Conservation (phyloP, 2,113 vertebrate species). For the Aspiorhynchus laticeps region DNA sequence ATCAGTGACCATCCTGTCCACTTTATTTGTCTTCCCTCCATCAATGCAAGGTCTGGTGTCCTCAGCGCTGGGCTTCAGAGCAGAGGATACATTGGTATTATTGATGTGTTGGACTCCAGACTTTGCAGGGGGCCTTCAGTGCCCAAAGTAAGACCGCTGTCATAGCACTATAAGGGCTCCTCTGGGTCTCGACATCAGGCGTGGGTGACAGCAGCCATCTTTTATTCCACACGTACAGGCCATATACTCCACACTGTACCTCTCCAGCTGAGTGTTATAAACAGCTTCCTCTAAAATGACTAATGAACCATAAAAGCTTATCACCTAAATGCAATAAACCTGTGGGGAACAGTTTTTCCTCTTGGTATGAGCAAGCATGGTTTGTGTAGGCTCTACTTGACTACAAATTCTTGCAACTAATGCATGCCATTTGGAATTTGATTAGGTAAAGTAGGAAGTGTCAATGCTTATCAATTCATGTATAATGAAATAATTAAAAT, state of each 20-base stretch:
- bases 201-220: constrained; percentile 49
- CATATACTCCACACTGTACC: not conserved
- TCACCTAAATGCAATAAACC: constrained; percentile 30
- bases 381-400: not conserved
- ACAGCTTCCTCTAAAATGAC: constrained; percentile 30
- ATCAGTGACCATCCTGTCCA: constrained; percentile 43
- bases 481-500: not conserved
- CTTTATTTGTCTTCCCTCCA: constrained; percentile 44
- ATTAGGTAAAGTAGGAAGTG: not conserved
- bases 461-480: not conserved
- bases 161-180: constrained; percentile 24
- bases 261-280: constrained; percentile 3
- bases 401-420: not conserved
- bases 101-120: constrained; percentile 46
- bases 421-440: not conserved
- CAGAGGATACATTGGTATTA: constrained; percentile 30
- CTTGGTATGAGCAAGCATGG: not conserved
- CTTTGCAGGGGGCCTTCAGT: constrained; percentile 29
- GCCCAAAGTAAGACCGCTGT: constrained; percentile 42
- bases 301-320: constrained; percentile 33
- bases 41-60: constrained; percentile 21
- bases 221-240: constrained; percentile 18
- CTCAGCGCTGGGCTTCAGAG: not conserved
- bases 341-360: not conserved
- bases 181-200: constrained; percentile 25